Conservation (phyloP, 2,113 vertebrate species). For the Gasterosteus aculeatus region DNA sequence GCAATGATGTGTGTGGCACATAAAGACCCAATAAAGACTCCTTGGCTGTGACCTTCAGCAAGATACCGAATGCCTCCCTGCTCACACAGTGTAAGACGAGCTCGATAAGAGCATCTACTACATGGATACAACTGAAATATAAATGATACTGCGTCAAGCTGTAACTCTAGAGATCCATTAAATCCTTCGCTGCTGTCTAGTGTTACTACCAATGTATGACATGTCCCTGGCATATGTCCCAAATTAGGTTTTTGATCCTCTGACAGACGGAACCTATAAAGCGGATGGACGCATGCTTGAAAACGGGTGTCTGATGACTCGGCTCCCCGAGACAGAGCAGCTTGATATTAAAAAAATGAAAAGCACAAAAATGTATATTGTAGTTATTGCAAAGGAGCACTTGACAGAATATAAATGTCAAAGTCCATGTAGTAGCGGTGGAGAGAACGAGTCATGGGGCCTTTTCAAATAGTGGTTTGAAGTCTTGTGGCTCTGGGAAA, state of each 20-base stretch:
- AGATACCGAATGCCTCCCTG: constrained; percentile 27
- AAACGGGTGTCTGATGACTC: background rate
- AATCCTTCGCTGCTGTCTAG: background rate
- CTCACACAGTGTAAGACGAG: constrained; percentile 45
- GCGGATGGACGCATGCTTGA: background rate
- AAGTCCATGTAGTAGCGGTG: background rate
- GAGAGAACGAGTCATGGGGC: background rate
- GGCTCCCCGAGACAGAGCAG: background rate
- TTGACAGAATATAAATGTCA: background rate
- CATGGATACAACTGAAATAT: constrained; percentile 55
- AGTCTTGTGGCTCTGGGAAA: background rate
- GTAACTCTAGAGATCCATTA: constrained; percentile 22
- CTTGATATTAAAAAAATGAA: background rate
- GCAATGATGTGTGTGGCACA: background rate
- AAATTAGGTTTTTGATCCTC: background rate
- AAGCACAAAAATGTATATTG: background rate
- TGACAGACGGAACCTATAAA: background rate
- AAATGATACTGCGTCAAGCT: constrained; percentile 38
- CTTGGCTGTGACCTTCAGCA: constrained; percentile 45
- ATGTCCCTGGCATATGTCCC: background rate
- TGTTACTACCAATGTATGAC: constrained; percentile 11
- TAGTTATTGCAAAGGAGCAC: background rate
- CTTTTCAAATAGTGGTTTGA: background rate
- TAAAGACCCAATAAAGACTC: constrained; percentile 1
- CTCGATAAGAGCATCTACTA: constrained; percentile 35